Base-by-base conservation (phyloP, 1,140 invertebrate species). In the Rhopalosiphum maidis region DNA sequence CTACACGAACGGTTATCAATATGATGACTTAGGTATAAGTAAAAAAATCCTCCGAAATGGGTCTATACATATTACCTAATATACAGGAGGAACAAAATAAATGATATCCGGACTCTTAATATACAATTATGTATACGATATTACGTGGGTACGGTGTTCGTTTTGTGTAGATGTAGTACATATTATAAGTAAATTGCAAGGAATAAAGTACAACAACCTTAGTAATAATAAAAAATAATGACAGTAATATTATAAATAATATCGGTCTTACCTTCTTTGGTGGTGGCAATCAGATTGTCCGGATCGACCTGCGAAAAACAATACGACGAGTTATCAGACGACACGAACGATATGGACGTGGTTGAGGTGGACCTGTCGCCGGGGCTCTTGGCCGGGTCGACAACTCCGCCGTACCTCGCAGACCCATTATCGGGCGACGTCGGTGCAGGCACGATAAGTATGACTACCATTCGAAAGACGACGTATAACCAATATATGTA, bases 251-350 rank as follows among this genome's bases (percentile, higher is more conserved):
- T 41, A 41, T 41, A 41, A 60, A 68, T n/a, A 9, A n/a, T n/a
- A 68, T n/a, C 30, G 30, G 30, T 77, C 95, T 95, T 95, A 96
- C 96, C 96, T 95, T 96, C 96, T 95, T 96, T 96, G 86, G 96
- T 95, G 83, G 95, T 95, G 77, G 96, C 96, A 43, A 95, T 94
- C 91, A 95, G 94, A 93, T 96, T 95, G 87, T 95, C 95, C 93
- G 95, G 95, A 94, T 96, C 95, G 94, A 96, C 95, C 96, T 96
- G 95, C 43, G 95, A 95, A 90, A 94, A 94, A 94, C 94, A 95
- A 95, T 95, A 94, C 90, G 93, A 94, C 23, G 77, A 82, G 48
- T 93, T 51, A 90, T 90, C 89, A 37, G 89, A 93, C 82, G 94
- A 94, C 85, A 94, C 90, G 93, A 94, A 94, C 87, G 94, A 94